These are phyloP conservation scores for Onthophagus taurus DNA, from an alignment of 1,140 invertebrate species.

Conservation along the genomic window DNA sequence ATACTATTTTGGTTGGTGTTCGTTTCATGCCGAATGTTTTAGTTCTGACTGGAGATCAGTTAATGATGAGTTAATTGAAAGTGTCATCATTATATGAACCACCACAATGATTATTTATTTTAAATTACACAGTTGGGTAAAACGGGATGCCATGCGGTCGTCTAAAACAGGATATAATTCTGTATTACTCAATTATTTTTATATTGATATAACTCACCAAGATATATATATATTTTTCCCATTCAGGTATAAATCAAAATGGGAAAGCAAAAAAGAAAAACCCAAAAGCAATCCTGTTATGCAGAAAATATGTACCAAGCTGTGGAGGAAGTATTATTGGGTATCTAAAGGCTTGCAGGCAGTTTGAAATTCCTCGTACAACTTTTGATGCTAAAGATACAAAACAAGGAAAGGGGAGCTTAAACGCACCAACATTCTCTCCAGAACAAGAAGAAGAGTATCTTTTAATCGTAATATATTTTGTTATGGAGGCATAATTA, in stretches of 20 bases:
- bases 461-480: constrained; percentile 13
- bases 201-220: constrained; percentile 6
- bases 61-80: constrained; percentile 1
- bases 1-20: no score
- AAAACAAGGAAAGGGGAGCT: constrained; percentile 11
- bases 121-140: constrained; percentile 7
- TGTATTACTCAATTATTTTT: constrained; percentile 2
- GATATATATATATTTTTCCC: no score
- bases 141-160: not conserved
- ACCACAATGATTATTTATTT: no score
- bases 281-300: no score
- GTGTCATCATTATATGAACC: constrained; percentile 3
- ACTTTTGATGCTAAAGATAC: constrained; percentile 19
- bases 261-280: no score
- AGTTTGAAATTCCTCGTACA: constrained; percentile 18
- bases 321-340: constrained; percentile 20
- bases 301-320: constrained; percentile 23
- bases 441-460: constrained; percentile 15
- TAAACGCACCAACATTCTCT: constrained; percentile 11
- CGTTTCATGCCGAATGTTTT: constrained; percentile 6
- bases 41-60: constrained; percentile 1
- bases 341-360: constrained; percentile 17
- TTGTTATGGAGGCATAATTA: constrained; percentile 17
- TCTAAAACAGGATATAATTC: no score
- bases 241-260: no score